Evolutionary conservation across 2,113 vertebrate genomes (phyloP), one percentile per base, ranked within the genome.

Genomic region (Oryzias celebensis): DNA sequence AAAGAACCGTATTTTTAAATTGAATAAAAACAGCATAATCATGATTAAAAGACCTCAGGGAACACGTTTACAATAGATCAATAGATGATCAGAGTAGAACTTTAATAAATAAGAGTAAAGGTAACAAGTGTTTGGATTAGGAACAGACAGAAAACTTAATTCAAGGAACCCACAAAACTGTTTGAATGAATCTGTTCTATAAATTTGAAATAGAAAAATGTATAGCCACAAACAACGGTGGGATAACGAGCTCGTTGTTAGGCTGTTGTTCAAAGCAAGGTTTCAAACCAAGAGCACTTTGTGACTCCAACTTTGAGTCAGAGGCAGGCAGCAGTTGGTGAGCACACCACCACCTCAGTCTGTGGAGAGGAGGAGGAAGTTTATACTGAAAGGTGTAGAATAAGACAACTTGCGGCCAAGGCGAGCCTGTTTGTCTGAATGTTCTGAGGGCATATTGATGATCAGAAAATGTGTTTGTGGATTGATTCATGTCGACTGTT

Each of bases 281-380:
- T 77, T 77, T 84, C 49, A 75, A 51, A 73, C n/a, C 44, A 57
- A 46, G 64, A 72, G 48, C 59, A 68, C 50, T 54, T 55, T 15
- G 48, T 31, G 66, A 68, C 20, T 88, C 62, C 47, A 64, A 73
- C 65, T 85, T 80, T 87, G 85, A 88, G 82, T 87, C 84, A 84
- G 71, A 86, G 64, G 64, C 43, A 58, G 60, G 58, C 43, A 71
- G 69, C 80, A 55, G 76, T 85, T 70, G 75, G 50, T 50, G 64
- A 81, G 18, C 57, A 3, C 24, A 17, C 62, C 75, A 68, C 58
- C 76, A 59, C 52, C 68, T 60, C 71, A 13, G 61, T 52, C 64
- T 65, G 56, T 58, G 61, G 49, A 59, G 75, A 60, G 60, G 63
- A 78, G 54, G 75, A 73, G 68, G 76, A 68, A 62, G 80, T 73